Base-by-base conservation (phyloP, 2,888 invertebrate genomes). In the Monochamus alternatus region DNA sequence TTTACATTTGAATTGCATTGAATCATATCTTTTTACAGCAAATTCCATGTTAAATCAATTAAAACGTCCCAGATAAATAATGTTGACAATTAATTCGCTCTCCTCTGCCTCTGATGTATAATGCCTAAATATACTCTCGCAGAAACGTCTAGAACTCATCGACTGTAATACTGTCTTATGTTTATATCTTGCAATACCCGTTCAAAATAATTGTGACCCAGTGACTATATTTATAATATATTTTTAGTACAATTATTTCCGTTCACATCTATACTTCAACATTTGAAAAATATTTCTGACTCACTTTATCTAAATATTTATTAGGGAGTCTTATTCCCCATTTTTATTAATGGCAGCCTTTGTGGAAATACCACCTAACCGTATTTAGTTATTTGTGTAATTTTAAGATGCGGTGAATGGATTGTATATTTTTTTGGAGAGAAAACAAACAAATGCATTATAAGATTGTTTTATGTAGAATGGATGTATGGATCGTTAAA, bases 221-320 rank as follows among this genome's bases (percentile, higher is more conserved):
- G 22, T 59, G 60, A 69, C 69, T 60, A 71, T 52, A 60, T 47
- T 69, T 60, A 63, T 32, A 63, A 63, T 71, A 63, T 71, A 71
- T 71, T 71, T 63, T 71, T 71, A 71, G 71, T 71, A 63, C 38
- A 52, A n/a, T 62, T 71, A 71, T 71, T 71, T 71, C 63, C 71
- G 71, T 71, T 63, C 52, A 14, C 62, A 51, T 63, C 43, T 63
- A 63, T 63, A 63, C 63, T 62, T 63, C 71, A 52, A 38, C 31
- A 71, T 63, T 52, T 70, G 52, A 65, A 75, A 71, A 70, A 75
- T 71, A 59, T 10, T 62, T 47, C 70, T 75, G 75, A 75, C 65
- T 75, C 75, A 75, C 65, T 65, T 71, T 59, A 71, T 70, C 70
- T 65, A 75, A 75, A 75, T 75, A 71, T 75, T 75, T 75, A 70